phyloP scores from a whole-genome alignment of 1,140 invertebrate species.

The Bombus sibiricus region DNA sequence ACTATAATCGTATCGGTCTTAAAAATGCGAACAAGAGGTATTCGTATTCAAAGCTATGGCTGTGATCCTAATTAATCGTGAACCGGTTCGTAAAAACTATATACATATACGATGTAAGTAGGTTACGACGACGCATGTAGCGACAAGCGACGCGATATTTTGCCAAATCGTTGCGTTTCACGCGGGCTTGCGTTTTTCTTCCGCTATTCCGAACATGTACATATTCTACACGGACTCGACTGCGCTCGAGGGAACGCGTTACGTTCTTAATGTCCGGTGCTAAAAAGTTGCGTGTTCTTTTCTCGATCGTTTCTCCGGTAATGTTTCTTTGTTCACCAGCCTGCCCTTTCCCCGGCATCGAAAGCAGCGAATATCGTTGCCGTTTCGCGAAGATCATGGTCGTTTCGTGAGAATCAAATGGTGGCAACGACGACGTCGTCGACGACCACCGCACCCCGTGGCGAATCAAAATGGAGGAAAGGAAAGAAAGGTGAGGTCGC shows the following conservation, averaged over 20 bases:
- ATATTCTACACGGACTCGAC: background rate
- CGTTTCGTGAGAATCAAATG: background rate
- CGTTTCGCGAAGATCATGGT: background rate
- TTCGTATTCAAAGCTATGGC: conserved; percentile 83
- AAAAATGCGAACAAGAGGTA: conserved; percentile 77
- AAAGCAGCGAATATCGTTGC: conserved; percentile 12
- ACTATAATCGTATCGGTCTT: conserved; percentile 75
- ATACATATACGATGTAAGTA: conserved; percentile 58
- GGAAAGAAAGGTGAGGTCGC: background rate
- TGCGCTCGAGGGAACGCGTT: conserved; percentile 20
- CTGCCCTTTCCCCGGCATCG: background rate
- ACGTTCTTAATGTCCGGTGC: conserved; percentile 52
- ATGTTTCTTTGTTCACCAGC: background rate
- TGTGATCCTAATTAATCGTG: conserved; percentile 81
- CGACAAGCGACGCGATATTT: conserved; percentile 63
- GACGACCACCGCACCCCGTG: background rate
- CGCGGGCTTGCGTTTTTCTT: conserved; percentile 13
- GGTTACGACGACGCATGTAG: conserved; percentile 54
- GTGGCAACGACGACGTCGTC: background rate
- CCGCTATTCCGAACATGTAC: conserved; percentile 1
- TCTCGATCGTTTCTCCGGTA: background rate
- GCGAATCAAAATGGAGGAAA: background rate
- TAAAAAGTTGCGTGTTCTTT: conserved; percentile 5
- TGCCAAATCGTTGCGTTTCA: conserved; percentile 56
- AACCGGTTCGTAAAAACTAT: conserved; percentile 75